Evolutionary conservation across 2,888 invertebrate genomes (phyloP), one percentile per base, ranked within the genome.

Genomic region (Drosophila tripunctata): DNA sequence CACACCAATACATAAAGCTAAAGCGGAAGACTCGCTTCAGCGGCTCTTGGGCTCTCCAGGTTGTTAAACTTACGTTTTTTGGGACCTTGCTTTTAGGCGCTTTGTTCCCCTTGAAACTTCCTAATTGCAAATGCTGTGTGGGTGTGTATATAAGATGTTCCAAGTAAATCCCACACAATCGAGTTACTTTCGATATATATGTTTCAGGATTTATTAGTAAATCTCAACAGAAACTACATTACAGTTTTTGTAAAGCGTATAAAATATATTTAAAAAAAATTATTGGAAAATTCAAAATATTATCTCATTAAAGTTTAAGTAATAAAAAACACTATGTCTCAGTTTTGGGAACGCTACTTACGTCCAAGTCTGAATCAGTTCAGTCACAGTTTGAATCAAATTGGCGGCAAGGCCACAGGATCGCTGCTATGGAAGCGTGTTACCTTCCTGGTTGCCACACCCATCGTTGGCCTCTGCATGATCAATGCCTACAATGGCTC

Each of bases 341-440:
- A 54, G 36, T n/a, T 65, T 10, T 76, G 79, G 79, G 47, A 67
- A 27, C 61, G 56, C 22, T 73, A 31, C 44, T 4, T 76, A 4
- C 56, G 48, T 22, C 50, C 70, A 4, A 14, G 54, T 17, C 6
- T 64, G 2, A 8, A 21, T 4, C 61, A 65, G 24, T 7, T 60
- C 5, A 35, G 10, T 8, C 21, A 47, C 35, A 62, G 48, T 40
- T 6, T 60, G 14, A 47, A 7, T 4, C 43, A 54, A 0, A 8
- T 51, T 17, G 6, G 30, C 17, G 44, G 51, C 27, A 47, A 43
- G 6, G 8, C 24, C 19, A 36, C 14, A 1, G 94, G 94, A 45
- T 92, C 92, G 84, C 93, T 93, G 74, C 85, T 95, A 65, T 98
- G 97, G 97, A 94, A 93, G 90, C 94, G 94, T 56, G 84, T 97